phyloP scores from a whole-genome alignment of 2,797 vertebrate genomes.

The Poecilia velifera region DNA sequence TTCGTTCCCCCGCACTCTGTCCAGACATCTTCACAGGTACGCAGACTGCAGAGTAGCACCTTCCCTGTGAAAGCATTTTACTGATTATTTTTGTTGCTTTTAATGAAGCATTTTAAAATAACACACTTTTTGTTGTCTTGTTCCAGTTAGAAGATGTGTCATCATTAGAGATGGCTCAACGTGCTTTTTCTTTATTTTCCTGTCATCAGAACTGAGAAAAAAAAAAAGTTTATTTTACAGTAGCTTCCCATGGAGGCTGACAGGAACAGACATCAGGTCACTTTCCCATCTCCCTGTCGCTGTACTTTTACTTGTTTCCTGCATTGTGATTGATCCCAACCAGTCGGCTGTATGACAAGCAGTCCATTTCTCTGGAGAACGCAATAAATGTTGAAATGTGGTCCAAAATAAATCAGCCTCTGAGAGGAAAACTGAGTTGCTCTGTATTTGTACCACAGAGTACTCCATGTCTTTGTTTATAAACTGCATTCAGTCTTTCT shows the following conservation, averaged over 20 bases:
- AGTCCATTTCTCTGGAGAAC: not conserved
- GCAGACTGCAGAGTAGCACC: slow-evolving; percentile 4
- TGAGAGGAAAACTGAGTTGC: not conserved
- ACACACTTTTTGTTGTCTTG: not conserved
- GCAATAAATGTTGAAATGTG: not conserved
- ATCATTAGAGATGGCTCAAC: no score
- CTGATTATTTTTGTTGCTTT: not conserved
- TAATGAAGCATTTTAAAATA: not conserved
- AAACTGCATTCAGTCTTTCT: not conserved
- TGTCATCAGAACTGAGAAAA: not conserved
- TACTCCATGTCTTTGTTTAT: not conserved
- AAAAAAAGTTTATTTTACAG: not conserved
- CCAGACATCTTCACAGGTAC: slow-evolving; percentile 93
- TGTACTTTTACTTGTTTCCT: not conserved
- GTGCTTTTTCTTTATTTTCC: not conserved
- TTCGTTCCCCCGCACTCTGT: slow-evolving; percentile 79
- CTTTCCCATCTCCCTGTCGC: not conserved
- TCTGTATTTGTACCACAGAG: not conserved
- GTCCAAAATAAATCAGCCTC: not conserved
- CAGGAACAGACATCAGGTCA: not conserved
- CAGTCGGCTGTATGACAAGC: not conserved
- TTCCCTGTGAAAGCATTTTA: not conserved
- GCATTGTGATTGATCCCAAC: not conserved
- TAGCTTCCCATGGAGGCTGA: not conserved
- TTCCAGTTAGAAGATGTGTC: not conserved